Conservation (phyloP, 2,888 invertebrate species). For the Ctena decussata region DNA sequence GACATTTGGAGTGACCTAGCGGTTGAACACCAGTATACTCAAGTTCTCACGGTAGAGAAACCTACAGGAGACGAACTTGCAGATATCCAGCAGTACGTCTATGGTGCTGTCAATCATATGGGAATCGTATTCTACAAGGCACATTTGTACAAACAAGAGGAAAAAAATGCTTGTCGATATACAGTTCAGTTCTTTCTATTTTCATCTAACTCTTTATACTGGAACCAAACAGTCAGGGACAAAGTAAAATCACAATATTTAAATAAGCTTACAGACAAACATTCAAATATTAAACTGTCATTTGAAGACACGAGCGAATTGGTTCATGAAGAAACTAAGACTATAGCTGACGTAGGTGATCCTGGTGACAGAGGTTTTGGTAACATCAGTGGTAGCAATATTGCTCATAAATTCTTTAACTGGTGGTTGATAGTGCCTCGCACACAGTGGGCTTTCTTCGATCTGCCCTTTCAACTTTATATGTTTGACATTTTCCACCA, state of each 20-base stretch:
- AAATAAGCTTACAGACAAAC: not conserved
- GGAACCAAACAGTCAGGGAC: not conserved
- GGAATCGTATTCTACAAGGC: conserved; percentile 18
- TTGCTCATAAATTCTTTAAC: conserved; percentile 25
- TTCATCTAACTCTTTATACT: not conserved
- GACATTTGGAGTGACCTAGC: not conserved
- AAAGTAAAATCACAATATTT: not conserved
- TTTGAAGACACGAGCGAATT: not conserved
- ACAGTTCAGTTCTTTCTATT: not conserved
- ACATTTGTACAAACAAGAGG: not conserved
- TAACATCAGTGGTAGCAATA: conserved; percentile 24
- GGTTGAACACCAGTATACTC: not conserved
- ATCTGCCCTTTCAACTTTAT: conserved; percentile 41
- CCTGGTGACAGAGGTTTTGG: not conserved
- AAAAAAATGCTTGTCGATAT: not conserved
- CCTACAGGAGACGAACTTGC: not conserved
- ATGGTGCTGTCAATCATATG: not conserved
- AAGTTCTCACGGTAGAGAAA: not conserved
- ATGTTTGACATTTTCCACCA: conserved; percentile 47
- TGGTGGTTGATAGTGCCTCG: conserved; percentile 47
- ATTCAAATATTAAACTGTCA: not conserved
- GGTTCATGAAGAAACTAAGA: not conserved
- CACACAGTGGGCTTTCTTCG: conserved; percentile 38
- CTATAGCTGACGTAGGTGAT: not conserved
- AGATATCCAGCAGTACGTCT: not conserved